Base-by-base conservation (phyloP, 2,113 vertebrate genomes). In the Lepisosteus oculatus region DNA sequence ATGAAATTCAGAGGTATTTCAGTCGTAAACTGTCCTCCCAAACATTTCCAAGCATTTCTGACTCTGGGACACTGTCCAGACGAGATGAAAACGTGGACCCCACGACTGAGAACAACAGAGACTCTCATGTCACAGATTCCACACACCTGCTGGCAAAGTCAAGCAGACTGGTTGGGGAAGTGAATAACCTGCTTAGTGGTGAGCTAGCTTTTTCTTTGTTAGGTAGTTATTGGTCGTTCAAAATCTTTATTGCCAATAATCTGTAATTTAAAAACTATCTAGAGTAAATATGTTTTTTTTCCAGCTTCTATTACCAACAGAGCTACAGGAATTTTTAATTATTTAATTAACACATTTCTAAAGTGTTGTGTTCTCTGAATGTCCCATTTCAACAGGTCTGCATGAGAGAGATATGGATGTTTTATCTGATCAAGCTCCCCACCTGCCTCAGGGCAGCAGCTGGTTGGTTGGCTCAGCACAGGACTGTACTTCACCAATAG, bases 1-100 rank as follows among this genome's bases (percentile, higher is more conserved):
- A 98, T 85, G 94, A 97, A 74, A 95, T 99, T 71, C 95, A 96
- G 76, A 90, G 76, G 55, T 98, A 98, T 83, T 98, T 99, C 84
- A 95, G 73, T 65, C 84, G 82, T 77, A 99, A 99, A 85, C 88
- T 98, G 76, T 88, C 84, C 66, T 84, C 88, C 8, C 81, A 92
- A 51, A 72, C 79, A 0, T 86, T 94, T 64, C 87, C 89, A 2
- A 72, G 86, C 55, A 41, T 77, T 55, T 69, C 62, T 0, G 82
- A 89, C n/a, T 74, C 69, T 14, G 79, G 65, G 43, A 45, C 62
- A 41, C 79, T 67, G 55, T 74, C 45, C 73, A 79, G 73, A 76
- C 78, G 13, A 1, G 68, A 8, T 0, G 73, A 77, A 3, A 73
- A 0, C 12, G 67, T 72, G 8, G 54, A 75, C 3, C 54, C 69